These are phyloP conservation scores for Siderastrea radians DNA, from an alignment of 92 coral and sea anemone genomes.

Conservation along the genomic window DNA sequence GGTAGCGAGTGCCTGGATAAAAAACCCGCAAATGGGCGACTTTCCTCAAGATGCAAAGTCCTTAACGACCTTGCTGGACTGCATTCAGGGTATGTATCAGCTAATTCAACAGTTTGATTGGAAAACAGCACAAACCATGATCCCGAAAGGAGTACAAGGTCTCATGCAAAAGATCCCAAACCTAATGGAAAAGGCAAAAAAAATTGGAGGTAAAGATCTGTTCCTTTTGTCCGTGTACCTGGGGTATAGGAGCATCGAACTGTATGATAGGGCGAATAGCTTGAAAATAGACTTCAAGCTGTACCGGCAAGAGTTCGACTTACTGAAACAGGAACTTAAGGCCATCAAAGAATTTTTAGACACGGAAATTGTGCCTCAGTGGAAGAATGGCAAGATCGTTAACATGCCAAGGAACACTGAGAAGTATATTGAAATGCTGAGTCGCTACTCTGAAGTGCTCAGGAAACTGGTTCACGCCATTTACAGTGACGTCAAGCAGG, in stretches of 20 bases:
- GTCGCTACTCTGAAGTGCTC: neutral
- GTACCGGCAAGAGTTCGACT: neutral
- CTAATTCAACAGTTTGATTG: neutral
- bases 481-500: neutral
- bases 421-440: neutral
- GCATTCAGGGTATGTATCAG: neutral
- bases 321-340: neutral
- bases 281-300: neutral
- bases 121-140: neutral
- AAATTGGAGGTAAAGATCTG: neutral
- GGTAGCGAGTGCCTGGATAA: neutral
- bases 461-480: neutral
- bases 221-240: neutral
- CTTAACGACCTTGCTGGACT: neutral
- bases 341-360: neutral
- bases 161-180: neutral
- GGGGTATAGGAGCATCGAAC: neutral
- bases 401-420: neutral
- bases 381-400: neutral
- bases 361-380: neutral
- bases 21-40: neutral
- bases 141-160: neutral
- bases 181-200: neutral
- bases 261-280: neutral
- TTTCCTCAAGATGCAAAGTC: neutral